These are phyloP conservation scores for Drosophila paranaensis DNA, from an alignment of 2,888 invertebrate genomes.

Conservation along the genomic window DNA sequence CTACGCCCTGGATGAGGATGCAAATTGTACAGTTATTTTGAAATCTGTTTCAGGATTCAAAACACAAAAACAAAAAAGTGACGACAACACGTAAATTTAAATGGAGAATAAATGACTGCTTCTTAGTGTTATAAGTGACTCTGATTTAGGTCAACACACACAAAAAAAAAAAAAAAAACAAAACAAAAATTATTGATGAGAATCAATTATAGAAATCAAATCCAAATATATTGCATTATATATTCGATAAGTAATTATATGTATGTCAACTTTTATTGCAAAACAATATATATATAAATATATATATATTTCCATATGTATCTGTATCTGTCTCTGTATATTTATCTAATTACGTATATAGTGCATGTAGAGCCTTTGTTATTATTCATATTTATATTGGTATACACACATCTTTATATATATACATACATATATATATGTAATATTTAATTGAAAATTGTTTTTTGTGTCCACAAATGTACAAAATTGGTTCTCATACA, in stretches of 20 bases:
- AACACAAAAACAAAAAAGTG: constrained; percentile 61
- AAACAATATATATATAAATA: constrained; percentile 35
- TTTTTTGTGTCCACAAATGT: constrained; percentile 65
- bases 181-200: constrained; percentile 18
- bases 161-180: constrained; percentile 17
- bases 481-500: constrained; percentile 79
- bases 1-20: constrained; percentile 33
- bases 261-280: constrained; percentile 61
- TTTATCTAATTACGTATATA: constrained; percentile 54
- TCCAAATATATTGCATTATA: constrained; percentile 74
- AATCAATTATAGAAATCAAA: constrained; percentile 73
- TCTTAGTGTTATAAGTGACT: constrained; percentile 82
- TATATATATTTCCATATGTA: constrained; percentile 30
- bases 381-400: constrained; percentile 44
- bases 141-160: constrained; percentile 71
- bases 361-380: constrained; percentile 74
- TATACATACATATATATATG: constrained; percentile 18
- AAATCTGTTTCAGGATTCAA: constrained; percentile 80
- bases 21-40: constrained; percentile 76
- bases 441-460: constrained; percentile 39
- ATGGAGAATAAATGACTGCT: constrained; percentile 85
- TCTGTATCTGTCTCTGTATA: constrained; percentile 46
- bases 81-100: constrained; percentile 81
- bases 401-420: constrained; percentile 26
- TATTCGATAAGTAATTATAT: constrained; percentile 62